These are phyloP conservation scores for Hyppa rectilinea DNA, from an alignment of 2,888 invertebrate genomes.

Conservation along the genomic window DNA sequence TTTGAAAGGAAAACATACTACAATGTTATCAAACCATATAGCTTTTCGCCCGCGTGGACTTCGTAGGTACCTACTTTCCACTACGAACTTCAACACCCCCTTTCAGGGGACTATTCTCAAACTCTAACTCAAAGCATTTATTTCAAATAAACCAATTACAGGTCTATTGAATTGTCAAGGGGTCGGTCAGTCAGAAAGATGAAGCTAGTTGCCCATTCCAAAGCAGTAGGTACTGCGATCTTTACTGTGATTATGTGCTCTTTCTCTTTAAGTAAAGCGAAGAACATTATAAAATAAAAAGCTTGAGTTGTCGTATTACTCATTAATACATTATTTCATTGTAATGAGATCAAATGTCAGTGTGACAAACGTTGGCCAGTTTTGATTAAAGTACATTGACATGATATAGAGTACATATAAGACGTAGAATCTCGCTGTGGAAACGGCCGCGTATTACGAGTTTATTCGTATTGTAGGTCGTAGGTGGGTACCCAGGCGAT, in stretches of 20 bases:
- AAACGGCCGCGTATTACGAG: neutral
- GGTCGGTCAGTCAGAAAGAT: too few species aligned
- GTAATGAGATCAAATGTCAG: slow-evolving; percentile 53
- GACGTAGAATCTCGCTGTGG: neutral
- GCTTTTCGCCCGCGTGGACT: too few species aligned
- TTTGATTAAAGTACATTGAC: slow-evolving; percentile 47
- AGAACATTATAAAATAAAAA: neutral
- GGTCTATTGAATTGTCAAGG: too few species aligned
- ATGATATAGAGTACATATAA: slow-evolving; percentile 4
- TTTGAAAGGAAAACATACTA: neutral
- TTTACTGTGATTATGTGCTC: neutral
- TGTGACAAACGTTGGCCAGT: slow-evolving; percentile 16
- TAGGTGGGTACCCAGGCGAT: too few species aligned
- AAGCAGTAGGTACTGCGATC: too few species aligned
- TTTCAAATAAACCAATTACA: too few species aligned
- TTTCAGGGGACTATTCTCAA: too few species aligned
- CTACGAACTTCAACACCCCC: too few species aligned
- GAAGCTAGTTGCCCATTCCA: too few species aligned
- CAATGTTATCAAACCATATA: too few species aligned
- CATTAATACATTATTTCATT: neutral
- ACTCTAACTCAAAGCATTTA: too few species aligned
- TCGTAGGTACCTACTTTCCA: too few species aligned
- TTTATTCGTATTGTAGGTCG: neutral
- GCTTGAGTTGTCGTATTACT: neutral
- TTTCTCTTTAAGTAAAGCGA: neutral